Evolutionary conservation across 1,140 invertebrate species (phyloP), one percentile per base, ranked within the genome.

Genomic region (Rhyacophila brunnea): DNA sequence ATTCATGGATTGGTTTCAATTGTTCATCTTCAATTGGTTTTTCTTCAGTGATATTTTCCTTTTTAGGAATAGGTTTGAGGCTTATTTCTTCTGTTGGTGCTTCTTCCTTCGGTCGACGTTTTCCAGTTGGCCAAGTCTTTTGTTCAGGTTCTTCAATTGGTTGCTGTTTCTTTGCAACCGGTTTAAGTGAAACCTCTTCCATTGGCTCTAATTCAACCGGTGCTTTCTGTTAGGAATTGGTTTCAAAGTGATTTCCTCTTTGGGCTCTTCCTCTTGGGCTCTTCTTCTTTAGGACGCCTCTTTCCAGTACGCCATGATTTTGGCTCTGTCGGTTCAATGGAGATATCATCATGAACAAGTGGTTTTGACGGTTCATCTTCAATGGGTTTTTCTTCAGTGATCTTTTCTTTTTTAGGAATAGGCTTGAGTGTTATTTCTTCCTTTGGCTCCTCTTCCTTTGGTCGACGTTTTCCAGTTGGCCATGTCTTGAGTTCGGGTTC

Each of bases 391-490:
- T 64, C 67, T 40, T 73, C 68, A 35, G 73, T 71, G 28, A 67
- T 55, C 57, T 68, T 62, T 65, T 75, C 72, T 65, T 72, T 69
- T 15, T 72, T 68, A 32, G 72, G 68, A 15, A 70, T 77, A 2
- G 80, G 79, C 56, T 84, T 81, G 1, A 83, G 66, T 28, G 71
- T 66, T 5, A 79, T 68, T 56, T 65, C 67, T 50, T 73, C 68
- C 42, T 75, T 71, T 28, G 68, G 56, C 57, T 68, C 58, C 64
- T 75, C 72, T 65, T 73, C 69, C 15, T 72, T 68, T 17, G 72
- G 68, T 13, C 69, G 70, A 47, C 70, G 68, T 64, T 75, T 77
- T 40, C 75, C 76, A 35, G 66, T 71, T 9, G 73, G 75, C 73
- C 75, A 76, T 43, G 73, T 64, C 55, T 73, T 73, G 59, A 69